Percentiles rank a stretch among this genome's conserved stretches.
phyloP scores from a whole-genome alignment of 2,797 vertebrate species.

The Oryzias sinensis region DNA sequence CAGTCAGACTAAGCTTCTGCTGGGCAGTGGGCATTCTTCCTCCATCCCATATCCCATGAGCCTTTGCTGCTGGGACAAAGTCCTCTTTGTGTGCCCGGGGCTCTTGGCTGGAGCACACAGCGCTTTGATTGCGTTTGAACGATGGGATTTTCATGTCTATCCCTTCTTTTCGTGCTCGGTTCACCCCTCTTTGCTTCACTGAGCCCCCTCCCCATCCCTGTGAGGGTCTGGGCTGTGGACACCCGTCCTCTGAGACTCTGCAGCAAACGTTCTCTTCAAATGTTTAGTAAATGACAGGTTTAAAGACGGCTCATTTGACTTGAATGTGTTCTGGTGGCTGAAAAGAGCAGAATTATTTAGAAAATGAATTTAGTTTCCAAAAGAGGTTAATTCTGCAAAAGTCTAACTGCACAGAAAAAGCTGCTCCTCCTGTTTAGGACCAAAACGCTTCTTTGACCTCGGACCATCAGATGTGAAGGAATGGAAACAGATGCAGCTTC shows the following conservation, averaged over 20 bases:
- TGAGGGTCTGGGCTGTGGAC: constrained; percentile 10
- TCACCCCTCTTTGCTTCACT: constrained; percentile 68
- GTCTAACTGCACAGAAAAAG: too few species aligned
- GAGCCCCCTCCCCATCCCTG: constrained; percentile 11
- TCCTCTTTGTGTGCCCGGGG: constrained; percentile 82
- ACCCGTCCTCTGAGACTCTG: constrained; percentile 9
- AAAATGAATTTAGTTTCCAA: too few species aligned
- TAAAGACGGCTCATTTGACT: too few species aligned
- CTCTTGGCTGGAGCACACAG: constrained; percentile 81
- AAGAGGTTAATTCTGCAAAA: too few species aligned
- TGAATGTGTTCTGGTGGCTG: too few species aligned
- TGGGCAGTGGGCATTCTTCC: constrained; percentile 74
- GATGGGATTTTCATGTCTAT: constrained; percentile 82
- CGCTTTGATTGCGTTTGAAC: constrained; percentile 79
- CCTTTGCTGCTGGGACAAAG: constrained; percentile 84
- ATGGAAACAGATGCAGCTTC: too few species aligned
- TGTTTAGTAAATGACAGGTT: too few species aligned
- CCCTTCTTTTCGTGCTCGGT: constrained; percentile 68
- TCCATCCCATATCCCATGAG: constrained; percentile 83
- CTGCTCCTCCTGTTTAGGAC: too few species aligned
- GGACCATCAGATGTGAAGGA: too few species aligned
- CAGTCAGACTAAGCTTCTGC: constrained; percentile 67
- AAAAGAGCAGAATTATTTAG: too few species aligned
- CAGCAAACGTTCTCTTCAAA: too few species aligned
- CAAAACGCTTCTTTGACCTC: too few species aligned